Evolutionary conservation across 2,888 invertebrate genomes (phyloP).

Genomic region (Malthinus flaveolus): DNA sequence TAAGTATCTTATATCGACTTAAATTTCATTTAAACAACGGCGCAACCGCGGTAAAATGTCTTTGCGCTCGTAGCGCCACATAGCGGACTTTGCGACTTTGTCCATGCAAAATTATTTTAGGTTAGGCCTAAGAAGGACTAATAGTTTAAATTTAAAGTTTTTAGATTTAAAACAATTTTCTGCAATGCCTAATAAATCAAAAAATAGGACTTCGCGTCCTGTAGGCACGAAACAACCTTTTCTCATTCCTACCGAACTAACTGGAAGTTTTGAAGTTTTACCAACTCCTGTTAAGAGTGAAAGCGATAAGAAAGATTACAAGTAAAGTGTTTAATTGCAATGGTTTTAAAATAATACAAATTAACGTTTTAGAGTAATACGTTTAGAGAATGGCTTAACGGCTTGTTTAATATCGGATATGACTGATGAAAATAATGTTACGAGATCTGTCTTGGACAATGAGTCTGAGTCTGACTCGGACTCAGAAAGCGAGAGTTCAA

Average conservation of each 20-base stretch:
- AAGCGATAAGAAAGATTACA: conserved; percentile 78
- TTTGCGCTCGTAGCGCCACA: too few relatives aligned
- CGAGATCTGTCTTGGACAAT: conserved; percentile 35
- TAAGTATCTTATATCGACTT: too few relatives aligned
- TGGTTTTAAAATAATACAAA: not conserved
- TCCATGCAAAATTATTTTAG: too few relatives aligned
- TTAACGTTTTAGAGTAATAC: conserved; percentile 59
- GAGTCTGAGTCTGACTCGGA: conserved; percentile 38
- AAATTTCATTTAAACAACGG: too few relatives aligned
- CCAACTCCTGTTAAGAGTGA: conserved; percentile 69
- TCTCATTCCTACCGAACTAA: not conserved
- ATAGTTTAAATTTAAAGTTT: too few relatives aligned
- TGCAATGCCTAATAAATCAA: too few relatives aligned
- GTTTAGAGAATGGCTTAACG: conserved; percentile 70
- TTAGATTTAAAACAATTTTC: too few relatives aligned
- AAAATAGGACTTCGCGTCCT: too few relatives aligned
- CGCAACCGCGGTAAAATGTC: too few relatives aligned
- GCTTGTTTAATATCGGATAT: conserved; percentile 73
- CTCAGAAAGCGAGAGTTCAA: conserved; percentile 36
- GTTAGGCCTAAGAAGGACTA: too few relatives aligned
- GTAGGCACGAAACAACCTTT: too few relatives aligned
- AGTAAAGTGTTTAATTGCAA: conserved; percentile 53
- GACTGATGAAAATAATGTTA: conserved; percentile 50
- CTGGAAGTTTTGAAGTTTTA: conserved; percentile 41
- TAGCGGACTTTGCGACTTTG: too few relatives aligned